These are phyloP conservation scores for Mylabris phalerata DNA, from an alignment of 1,140 invertebrate genomes.

Conservation along the genomic window DNA sequence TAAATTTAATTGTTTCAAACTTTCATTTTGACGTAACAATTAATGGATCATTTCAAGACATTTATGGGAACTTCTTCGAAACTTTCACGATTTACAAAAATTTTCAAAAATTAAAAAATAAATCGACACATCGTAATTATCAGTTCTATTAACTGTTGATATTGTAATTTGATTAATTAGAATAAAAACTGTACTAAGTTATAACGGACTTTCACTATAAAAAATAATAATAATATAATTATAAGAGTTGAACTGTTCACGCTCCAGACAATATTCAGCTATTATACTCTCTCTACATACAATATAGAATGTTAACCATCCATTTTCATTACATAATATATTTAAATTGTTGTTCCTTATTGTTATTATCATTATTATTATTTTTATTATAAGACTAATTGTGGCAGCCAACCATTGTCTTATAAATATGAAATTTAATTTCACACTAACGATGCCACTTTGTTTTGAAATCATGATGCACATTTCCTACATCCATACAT, in stretches of 20 bases:
- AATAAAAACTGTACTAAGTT: not conserved
- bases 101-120: too few relatives aligned
- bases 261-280: conserved; percentile 1
- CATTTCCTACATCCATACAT: not conserved
- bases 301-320: too few relatives aligned
- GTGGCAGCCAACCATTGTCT: not conserved
- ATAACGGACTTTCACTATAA: conserved; percentile 7
- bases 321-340: not conserved
- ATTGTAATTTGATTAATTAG: not conserved
- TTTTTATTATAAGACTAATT: not conserved
- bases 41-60: too few relatives aligned
- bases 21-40: too few relatives aligned
- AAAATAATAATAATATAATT: conserved; percentile 1
- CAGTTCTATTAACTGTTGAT: not conserved
- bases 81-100: not conserved
- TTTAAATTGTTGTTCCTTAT: conserved; percentile 2
- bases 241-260: not conserved
- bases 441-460: not conserved
- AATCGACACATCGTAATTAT: not conserved
- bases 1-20: too few relatives aligned
- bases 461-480: not conserved
- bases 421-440: not conserved
- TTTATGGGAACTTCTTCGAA: not conserved
- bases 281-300: not conserved
- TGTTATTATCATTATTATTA: not conserved